A percentile compares a stretch with the other conserved stretches of the same genome.
Conservation (phyloP, 2,113 vertebrate genomes). For the Illadopsis cleaveri region DNA sequence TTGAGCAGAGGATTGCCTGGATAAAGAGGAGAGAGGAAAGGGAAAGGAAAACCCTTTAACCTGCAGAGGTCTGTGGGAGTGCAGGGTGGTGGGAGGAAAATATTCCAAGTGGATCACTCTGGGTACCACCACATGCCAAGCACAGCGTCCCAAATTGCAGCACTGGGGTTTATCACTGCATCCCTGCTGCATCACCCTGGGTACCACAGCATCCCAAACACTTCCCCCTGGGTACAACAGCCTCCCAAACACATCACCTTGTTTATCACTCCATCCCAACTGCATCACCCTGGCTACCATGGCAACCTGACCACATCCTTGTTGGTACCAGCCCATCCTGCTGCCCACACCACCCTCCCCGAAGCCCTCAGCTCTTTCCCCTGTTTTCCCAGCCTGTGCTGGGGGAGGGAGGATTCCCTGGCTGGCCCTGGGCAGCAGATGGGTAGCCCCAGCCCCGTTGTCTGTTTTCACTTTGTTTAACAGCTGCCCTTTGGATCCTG, state of each 20-base stretch:
- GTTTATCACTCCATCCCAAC: neutral
- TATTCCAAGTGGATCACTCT: neutral
- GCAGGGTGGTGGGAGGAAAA: accelerated
- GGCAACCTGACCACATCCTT: neutral
- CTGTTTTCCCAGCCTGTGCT: neutral
- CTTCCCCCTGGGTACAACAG: too few species aligned
- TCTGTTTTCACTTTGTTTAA: slow-evolving; percentile 66
- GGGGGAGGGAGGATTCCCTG: neutral
- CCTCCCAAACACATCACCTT: neutral
- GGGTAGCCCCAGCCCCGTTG: neutral
- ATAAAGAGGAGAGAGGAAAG: neutral
- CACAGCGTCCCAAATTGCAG: neutral
- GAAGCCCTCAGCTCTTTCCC: neutral
- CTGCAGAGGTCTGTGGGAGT: neutral
- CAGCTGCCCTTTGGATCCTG: slow-evolving; percentile 54
- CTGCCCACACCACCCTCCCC: accelerated
- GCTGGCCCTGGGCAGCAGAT: neutral
- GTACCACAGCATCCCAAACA: too few species aligned
- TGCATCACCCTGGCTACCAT: accelerated
- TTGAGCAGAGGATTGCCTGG: neutral
- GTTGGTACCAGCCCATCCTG: neutral
- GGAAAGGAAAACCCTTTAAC: neutral
- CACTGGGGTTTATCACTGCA: too few species aligned
- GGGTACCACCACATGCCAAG: neutral
- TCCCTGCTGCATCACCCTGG: too few species aligned